Base-by-base conservation (phyloP, 2,888 invertebrate genomes). In the Mantis religiosa region DNA sequence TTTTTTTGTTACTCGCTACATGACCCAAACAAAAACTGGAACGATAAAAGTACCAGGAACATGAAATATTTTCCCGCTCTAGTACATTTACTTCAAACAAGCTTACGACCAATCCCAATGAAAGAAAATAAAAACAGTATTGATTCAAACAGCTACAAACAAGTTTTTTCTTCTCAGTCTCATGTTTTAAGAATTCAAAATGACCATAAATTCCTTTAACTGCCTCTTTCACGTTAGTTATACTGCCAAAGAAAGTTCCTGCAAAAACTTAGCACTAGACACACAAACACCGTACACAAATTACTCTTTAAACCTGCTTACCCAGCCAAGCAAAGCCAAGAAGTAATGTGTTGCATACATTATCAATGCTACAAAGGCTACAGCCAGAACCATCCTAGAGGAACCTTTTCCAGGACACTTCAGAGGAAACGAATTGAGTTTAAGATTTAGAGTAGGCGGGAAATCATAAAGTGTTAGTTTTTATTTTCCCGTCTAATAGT, bases 401-500 rank as follows among this genome's bases (percentile, higher is more conserved):
- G 20, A 81, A 86, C 15, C 25, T 81, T 86, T 85, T 28, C 28
- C 81, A 27, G 47, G 81, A 81, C 81, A 87, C 82, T 54, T 27
- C 27, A 85, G 15, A 87, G 30, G 82, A 87, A 87, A 87, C 34
- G 87, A 82, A 82, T 34, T 87, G 87, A 34, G 30, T 87, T 87
- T 82, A 87, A 87, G 87, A 87, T 87, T 87, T 87, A 87, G 28
- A 82, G 87, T 82, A 87, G 34, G 41, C 87, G 30, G 82, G 41
- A 87, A 87, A 28, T 83, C 87, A 82, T 89, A 87, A 87, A 86
- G 84, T 87, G 30, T 83, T 86, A 41, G 71, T 86, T 89, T 87
- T 87, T 89, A 89, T 89, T 87, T 87, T 87, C 89, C 83, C 30
- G 82, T 82, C 84, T 89, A 87, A 30, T 87, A 47, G 88, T 84